Percentiles rank a stretch among this genome's conserved stretches.
Conservation (phyloP, 1,140 invertebrate genomes). For the Phymastichus coffea region DNA sequence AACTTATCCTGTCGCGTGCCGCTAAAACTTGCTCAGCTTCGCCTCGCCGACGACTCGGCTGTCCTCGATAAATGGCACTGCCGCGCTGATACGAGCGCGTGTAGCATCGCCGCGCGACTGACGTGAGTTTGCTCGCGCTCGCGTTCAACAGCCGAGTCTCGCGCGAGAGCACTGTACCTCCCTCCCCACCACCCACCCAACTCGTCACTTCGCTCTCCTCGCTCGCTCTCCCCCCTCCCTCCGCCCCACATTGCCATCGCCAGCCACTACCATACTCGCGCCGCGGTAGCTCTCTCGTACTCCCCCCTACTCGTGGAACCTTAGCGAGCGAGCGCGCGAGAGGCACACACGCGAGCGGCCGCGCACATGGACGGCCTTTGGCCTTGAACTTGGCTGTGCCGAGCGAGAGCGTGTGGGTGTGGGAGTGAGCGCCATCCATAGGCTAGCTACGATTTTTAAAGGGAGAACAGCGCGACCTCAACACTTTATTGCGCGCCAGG, state of each 20-base stretch:
- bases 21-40: no score
- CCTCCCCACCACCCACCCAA: slow-evolving; percentile 17
- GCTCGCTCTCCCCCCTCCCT: slow-evolving; percentile 50
- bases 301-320: slow-evolving; percentile 13
- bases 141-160: slow-evolving; percentile 55
- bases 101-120: not conserved
- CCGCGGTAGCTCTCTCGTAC: not conserved
- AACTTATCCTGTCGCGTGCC: no score
- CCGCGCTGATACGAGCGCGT: not conserved
- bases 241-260: slow-evolving; percentile 43
- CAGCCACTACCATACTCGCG: not conserved
- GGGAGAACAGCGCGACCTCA: no score
- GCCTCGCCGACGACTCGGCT: not conserved
- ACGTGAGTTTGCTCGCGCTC: slow-evolving; percentile 5
- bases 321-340: slow-evolving; percentile 3
- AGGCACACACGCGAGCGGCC: not conserved
- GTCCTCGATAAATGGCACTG: not conserved
- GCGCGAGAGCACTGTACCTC: slow-evolving; percentile 24
- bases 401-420: no score
- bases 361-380: slow-evolving; percentile 42
- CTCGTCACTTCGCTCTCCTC: slow-evolving; percentile 41
- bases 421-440: no score
- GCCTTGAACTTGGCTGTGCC: slow-evolving; percentile 73
- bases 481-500: no score
- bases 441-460: no score